These are phyloP conservation scores for Hydrozoanthus gracilis DNA, from an alignment of 92 coral and sea anemone genomes.

Conservation along the genomic window DNA sequence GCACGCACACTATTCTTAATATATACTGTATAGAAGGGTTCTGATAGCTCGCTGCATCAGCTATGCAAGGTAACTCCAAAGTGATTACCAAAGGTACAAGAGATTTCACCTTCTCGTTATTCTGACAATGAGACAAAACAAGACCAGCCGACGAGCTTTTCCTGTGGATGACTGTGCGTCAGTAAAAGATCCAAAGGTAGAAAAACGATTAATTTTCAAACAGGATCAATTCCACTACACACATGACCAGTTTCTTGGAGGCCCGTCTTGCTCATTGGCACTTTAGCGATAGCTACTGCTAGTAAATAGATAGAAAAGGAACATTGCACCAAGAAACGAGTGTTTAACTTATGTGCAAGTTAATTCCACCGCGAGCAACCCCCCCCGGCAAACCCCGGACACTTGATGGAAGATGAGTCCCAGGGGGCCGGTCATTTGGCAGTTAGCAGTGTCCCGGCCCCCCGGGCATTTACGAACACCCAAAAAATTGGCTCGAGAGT, in stretches of 20 bases:
- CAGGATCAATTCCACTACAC: conserved; percentile 30
- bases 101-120: conserved; percentile 38
- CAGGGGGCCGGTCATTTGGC: no score
- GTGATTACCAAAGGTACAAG: conserved; percentile 33
- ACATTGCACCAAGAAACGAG: no score
- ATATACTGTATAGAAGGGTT: conserved; percentile 37
- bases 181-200: conserved; percentile 10
- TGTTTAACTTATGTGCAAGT: no score
- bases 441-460: no score
- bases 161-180: conserved; percentile 34
- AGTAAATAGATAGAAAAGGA: neutral
- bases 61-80: conserved; percentile 43
- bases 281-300: conserved; percentile 26
- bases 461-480: no score
- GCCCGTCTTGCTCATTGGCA: conserved; percentile 16
- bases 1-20: conserved; percentile 21
- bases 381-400: no score
- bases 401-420: no score
- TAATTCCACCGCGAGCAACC: no score
- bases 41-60: conserved; percentile 42
- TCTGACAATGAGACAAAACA: conserved; percentile 37
- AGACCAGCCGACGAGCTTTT: conserved; percentile 12
- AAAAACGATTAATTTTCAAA: conserved; percentile 9
- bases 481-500: no score
- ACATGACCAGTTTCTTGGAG: conserved; percentile 5